These are phyloP conservation scores for Andinoacara biseriatus DNA, from an alignment of 2,113 vertebrate species.

Conservation along the genomic window DNA sequence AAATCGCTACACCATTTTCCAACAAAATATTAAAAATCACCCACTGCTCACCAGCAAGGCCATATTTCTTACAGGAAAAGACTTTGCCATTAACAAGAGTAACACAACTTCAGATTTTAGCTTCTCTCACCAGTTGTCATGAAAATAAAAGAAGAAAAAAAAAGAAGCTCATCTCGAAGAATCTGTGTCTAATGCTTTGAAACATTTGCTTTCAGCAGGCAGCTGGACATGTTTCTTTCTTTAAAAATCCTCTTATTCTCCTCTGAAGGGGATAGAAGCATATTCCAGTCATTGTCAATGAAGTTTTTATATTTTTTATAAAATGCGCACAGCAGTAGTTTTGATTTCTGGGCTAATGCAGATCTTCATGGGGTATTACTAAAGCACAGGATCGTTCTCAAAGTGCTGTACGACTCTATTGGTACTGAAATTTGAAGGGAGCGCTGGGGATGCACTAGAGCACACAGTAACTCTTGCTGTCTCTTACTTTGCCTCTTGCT, in stretches of 20 bases:
- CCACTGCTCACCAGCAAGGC: neutral
- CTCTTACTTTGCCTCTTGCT: constrained; percentile 40
- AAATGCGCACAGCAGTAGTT: constrained; percentile 44
- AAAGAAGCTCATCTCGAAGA: neutral
- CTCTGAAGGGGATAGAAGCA: constrained; percentile 14
- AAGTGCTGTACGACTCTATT: constrained; percentile 42
- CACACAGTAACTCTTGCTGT: constrained; percentile 37
- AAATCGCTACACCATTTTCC: neutral
- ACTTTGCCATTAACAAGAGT: neutral
- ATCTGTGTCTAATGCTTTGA: neutral
- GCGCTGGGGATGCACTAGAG: constrained; percentile 10
- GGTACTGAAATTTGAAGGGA: constrained; percentile 43
- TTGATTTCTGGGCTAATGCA: constrained; percentile 51
- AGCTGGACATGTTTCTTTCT: constrained; percentile 42
- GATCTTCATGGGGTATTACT: constrained; percentile 40
- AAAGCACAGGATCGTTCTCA: constrained; percentile 32
- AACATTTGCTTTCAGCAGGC: neutral
- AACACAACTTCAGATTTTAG: neutral
- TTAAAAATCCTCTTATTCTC: constrained; percentile 29
- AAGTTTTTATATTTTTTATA: constrained; percentile 34
- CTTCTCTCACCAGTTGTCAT: neutral
- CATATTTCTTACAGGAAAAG: neutral
- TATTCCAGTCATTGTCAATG: constrained; percentile 37
- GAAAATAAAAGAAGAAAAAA: neutral
- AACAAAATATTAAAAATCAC: neutral